Percentiles rank a stretch among this genome's conserved stretches.
Conservation (phyloP, 1,140 invertebrate genomes). For the Lepidurus packardi region DNA sequence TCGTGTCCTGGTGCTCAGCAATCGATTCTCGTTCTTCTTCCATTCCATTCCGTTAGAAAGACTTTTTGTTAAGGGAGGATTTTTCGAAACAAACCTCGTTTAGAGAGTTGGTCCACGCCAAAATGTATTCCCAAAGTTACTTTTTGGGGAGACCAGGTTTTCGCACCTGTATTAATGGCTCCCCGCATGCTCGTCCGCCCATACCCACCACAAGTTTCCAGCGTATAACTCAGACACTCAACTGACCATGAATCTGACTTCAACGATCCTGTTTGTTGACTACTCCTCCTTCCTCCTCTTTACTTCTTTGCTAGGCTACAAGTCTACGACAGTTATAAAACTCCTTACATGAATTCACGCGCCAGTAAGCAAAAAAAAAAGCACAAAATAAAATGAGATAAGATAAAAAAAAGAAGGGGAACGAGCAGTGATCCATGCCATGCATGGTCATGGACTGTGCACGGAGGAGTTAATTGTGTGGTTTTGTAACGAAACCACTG, state of each 20-base stretch:
- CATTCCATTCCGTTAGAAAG: not conserved
- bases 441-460: conserved; percentile 16
- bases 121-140: too few species aligned
- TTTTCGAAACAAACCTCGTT: not conserved
- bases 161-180: conserved; percentile 16
- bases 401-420: too few species aligned
- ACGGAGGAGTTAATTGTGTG: not conserved
- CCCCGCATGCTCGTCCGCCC: not conserved
- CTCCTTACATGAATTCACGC: not conserved
- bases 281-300: not conserved
- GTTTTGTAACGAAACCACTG: conserved; percentile 15
- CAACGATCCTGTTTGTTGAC: not conserved
- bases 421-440: not conserved
- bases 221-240: not conserved
- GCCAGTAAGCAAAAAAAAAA: not conserved
- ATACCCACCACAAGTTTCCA: not conserved
- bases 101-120: not conserved
- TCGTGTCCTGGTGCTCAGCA: not conserved
- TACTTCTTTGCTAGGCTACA: not conserved
- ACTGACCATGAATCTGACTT: not conserved
- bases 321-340: conserved; percentile 1
- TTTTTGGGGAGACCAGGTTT: not conserved
- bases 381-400: not conserved
- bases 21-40: not conserved
- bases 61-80: not conserved